Percentiles rank a stretch among this genome's conserved stretches.
These are phyloP conservation scores for Anas acuta DNA, from an alignment of 2,797 vertebrate genomes.

Conservation along the genomic window DNA sequence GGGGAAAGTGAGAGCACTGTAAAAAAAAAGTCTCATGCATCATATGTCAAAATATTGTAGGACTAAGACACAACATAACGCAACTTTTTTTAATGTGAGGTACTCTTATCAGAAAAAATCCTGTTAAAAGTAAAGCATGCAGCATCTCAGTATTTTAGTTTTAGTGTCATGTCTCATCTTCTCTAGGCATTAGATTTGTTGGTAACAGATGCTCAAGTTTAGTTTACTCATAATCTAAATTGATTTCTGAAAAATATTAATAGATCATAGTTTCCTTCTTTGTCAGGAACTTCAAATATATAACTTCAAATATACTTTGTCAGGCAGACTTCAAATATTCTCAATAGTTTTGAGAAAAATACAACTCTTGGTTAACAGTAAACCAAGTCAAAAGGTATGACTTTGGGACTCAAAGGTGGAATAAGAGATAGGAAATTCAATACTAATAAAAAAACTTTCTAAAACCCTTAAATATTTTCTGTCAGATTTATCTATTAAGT, in stretches of 20 bases:
- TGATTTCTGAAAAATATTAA: neutral
- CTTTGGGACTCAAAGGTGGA: neutral
- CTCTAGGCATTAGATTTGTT: constrained; percentile 6
- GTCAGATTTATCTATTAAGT: neutral
- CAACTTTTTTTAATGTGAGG: neutral
- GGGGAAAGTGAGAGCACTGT: neutral
- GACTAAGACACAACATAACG: neutral
- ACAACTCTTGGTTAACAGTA: neutral
- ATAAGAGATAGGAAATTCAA: neutral
- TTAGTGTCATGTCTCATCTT: neutral
- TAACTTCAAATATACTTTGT: too few species aligned
- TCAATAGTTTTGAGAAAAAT: neutral
- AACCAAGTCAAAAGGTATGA: neutral
- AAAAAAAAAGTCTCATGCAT: neutral
- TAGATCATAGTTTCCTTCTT: neutral
- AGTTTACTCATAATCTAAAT: neutral
- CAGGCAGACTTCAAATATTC: neutral
- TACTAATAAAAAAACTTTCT: neutral
- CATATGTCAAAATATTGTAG: neutral
- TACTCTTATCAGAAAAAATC: too few species aligned
- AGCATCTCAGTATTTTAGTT: neutral
- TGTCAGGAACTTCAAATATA: neutral
- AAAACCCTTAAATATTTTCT: neutral
- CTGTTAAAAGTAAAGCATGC: too few species aligned
- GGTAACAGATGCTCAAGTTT: neutral